Base-by-base conservation (phyloP, 1,140 invertebrate genomes). In the Alviniconcha marisindica region DNA sequence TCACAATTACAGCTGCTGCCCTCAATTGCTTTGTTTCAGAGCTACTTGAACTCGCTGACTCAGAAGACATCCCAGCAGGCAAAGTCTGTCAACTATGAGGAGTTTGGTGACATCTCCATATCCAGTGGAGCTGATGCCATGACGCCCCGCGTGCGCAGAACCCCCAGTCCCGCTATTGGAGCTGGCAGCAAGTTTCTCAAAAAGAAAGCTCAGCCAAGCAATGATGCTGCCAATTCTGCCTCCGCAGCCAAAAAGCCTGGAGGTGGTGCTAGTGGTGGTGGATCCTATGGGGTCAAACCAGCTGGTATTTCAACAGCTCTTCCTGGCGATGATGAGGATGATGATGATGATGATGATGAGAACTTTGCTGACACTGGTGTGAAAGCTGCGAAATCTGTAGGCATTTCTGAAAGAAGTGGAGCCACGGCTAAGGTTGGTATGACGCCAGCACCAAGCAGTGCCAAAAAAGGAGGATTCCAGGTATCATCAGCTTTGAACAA, bases 151-250 rank as follows among this genome's bases (percentile, higher is more conserved):
- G 51, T 69, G 66, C 63, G 81, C 54, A 44, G 81, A 38, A 48
- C 42, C 77, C 33, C 71, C 83, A 81, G 76, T 63, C 85, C 85
- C 42, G 71, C 73, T 21, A 18, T 48, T 31, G 60, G 48, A 31
- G 79, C 86, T 33, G 85, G 86, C 10, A 89, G 85, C 73, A 89
- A 88, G 82, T 90, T 87, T 77, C 69, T 90, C 36, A 90, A 90
- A 74, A 90, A 90, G 71, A 87, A 88, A 76, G 40, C 12, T 31
- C 54, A 40, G 40, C 40, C 56, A 44, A 81, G 14, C 54, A 63
- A 18, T 28, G 63, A 73, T 44, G 77, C 38, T 14, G 31, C n/a
- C 12, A 38, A 40, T 28, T 36, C 31, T 71, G 4, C 31, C 36
- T 5, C 14, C 12, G n/a, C 71, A 74, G 40, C 15, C 71, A 76